Conservation (phyloP, 1,140 invertebrate genomes). For the Drosophila subobscura region DNA sequence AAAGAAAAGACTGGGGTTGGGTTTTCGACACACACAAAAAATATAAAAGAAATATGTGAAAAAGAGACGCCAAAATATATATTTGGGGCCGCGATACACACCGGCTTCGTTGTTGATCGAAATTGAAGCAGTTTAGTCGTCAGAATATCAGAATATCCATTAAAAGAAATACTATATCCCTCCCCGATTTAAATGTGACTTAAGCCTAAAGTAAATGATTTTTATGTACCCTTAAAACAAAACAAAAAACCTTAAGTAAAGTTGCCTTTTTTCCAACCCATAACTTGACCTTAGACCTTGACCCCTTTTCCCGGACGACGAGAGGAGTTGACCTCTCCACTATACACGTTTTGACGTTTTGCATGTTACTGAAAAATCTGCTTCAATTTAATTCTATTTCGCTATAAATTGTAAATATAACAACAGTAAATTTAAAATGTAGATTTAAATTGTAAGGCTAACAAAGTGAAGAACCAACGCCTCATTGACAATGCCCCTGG, state of each 20-base stretch:
- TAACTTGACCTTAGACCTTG: too few species aligned
- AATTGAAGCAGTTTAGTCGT: constrained; percentile 77
- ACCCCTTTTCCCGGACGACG: constrained; percentile 32
- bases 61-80: constrained; percentile 70
- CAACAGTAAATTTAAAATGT: constrained; percentile 38
- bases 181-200: constrained; percentile 4
- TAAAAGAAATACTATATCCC: constrained; percentile 40
- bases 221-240: too few species aligned
- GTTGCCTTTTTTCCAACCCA: too few species aligned
- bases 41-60: constrained; percentile 10
- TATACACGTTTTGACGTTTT: constrained; percentile 68
- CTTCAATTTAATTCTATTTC: constrained; percentile 71
- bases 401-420: constrained; percentile 69
- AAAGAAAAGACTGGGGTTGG: constrained; percentile 40
- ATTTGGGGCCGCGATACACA: constrained; percentile 28
- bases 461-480: constrained; percentile 53
- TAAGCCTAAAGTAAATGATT: constrained; percentile 7
- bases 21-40: constrained; percentile 5
- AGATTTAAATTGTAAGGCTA: constrained; percentile 26
- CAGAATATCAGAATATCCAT: constrained; percentile 34
- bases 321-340: constrained; percentile 31
- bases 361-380: constrained; percentile 82
- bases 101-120: constrained; percentile 60
- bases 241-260: too few species aligned
- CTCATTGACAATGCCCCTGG: constrained; percentile 73